Evolutionary conservation across 2,888 invertebrate genomes (phyloP), one percentile per base, ranked within the genome.

Genomic region (Philereme vetulata): DNA sequence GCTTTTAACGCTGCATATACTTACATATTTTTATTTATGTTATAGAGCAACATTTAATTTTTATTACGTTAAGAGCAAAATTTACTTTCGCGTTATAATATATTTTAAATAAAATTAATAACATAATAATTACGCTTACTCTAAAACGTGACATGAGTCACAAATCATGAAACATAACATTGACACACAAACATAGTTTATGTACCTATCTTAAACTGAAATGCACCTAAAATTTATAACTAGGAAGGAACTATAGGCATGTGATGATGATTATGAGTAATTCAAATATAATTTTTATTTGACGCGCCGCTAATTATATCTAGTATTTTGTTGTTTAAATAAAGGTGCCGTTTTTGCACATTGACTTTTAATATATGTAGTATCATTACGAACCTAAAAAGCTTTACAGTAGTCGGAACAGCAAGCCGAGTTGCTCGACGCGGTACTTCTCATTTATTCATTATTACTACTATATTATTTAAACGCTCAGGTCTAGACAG

Each of bases 211-310:
- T 59, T 59, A 80, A 83, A 76, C 74, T 80, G 88, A 91, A 89
- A 90, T 89, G 90, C 90, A 88, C 86, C 89, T 89, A 89, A 55
- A 51, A 80, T 77, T 75, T 67, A 82, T 73, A 72, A 75, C 86
- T 88, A 89, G 88, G 88, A 89, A 90, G 35, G 5, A 36, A 7
- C 5, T 21, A 34, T 32, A 44, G 34, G 21, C 45, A 43, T 55
- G 42, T 57, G 54, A 55, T 61, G 51, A 50, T 45, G 21, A 50
- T 40, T 38, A 44, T 3, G 8, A n/a, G 34, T 40, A 47, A 4
- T 33, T 4, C 40, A 50, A 43, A 33, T 51, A 51, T 40, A 32
- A 38, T 10, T 10, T 10, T 42, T n/a, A n/a, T n/a, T n/a, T n/a
- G n/a, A n/a, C n/a, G n/a, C n/a, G 36, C 36, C 8, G 8, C 36